phyloP scores from a whole-genome alignment of 2,888 invertebrate genomes.

The Apeira syringaria region DNA sequence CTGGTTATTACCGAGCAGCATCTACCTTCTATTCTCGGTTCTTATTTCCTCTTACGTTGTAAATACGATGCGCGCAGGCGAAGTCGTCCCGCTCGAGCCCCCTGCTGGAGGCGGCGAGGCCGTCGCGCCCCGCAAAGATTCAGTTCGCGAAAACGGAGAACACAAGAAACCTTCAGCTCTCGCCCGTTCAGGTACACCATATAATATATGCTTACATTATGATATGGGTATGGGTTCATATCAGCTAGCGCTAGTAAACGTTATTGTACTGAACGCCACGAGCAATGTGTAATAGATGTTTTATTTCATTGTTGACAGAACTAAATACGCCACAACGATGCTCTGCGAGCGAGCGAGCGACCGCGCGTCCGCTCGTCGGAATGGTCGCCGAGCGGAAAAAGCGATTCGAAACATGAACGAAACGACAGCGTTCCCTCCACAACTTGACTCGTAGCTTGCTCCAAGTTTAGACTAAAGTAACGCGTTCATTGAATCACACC shows the following conservation, averaged over 20 bases:
- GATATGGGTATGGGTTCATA: neutral
- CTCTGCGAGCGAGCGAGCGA: slow-evolving; percentile 60
- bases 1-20: neutral
- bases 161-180: slow-evolving; percentile 87
- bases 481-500: slow-evolving; percentile 43
- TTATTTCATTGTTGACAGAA: slow-evolving; percentile 53
- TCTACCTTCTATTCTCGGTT: neutral
- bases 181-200: slow-evolving; percentile 86
- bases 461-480: slow-evolving; percentile 28
- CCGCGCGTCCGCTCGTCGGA: slow-evolving; percentile 85
- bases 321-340: slow-evolving; percentile 61
- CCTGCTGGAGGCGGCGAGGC: slow-evolving; percentile 65
- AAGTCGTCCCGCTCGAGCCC: slow-evolving; percentile 64
- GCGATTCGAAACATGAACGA: slow-evolving; percentile 80
- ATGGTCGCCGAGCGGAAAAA: slow-evolving; percentile 90
- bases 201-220: too few species aligned
- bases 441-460: slow-evolving; percentile 12
- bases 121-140: slow-evolving; percentile 64
- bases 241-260: neutral
- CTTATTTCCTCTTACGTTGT: neutral
- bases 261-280: too few species aligned
- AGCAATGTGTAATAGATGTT: neutral
- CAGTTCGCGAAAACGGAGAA: slow-evolving; percentile 82
- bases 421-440: slow-evolving; percentile 11
- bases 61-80: slow-evolving; percentile 42